A percentile compares a stretch with the other conserved stretches of the same genome.
Evolutionary conservation across 2,113 vertebrate species (phyloP).

Genomic region (Lipophrys pholis): DNA sequence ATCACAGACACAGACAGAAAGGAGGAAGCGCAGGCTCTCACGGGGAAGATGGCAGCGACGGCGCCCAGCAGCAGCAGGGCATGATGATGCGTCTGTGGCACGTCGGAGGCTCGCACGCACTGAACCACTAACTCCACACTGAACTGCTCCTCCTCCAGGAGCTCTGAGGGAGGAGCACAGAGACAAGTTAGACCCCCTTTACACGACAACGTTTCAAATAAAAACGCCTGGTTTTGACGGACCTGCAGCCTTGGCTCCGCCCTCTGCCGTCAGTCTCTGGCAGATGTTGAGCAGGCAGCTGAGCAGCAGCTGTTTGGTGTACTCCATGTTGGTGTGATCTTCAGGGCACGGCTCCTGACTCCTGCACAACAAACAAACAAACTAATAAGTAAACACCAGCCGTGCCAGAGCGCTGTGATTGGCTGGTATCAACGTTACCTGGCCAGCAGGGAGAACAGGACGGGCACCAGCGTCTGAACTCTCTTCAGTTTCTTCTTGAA

Average conservation of each 20-base stretch:
- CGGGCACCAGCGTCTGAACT: constrained; percentile 87
- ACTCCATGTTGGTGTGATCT: constrained; percentile 88
- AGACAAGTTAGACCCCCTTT: too few species aligned
- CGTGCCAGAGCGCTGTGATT: too few species aligned
- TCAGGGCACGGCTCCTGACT: constrained; percentile 83
- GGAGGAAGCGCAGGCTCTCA: constrained; percentile 67
- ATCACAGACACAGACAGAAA: neutral
- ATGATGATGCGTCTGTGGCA: constrained; percentile 97
- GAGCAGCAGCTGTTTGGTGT: constrained; percentile 95
- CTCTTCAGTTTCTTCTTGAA: constrained; percentile 95
- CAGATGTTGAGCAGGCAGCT: constrained; percentile 91
- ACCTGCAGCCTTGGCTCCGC: constrained; percentile 46
- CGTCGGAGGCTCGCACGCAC: constrained; percentile 89
- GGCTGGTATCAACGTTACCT: constrained; percentile 78
- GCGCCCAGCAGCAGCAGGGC: constrained; percentile 92
- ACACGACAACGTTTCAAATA: too few species aligned
- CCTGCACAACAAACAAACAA: constrained; percentile 70
- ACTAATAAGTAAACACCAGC: neutral
- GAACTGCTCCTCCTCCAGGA: constrained; percentile 94
- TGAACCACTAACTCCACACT: constrained; percentile 96
- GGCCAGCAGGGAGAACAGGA: constrained; percentile 90
- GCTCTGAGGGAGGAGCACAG: constrained; percentile 69
- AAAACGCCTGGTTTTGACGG: neutral
- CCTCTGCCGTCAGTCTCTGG: constrained; percentile 86
- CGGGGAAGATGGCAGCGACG: constrained; percentile 92